Evolutionary conservation across 2,888 invertebrate species (phyloP), one percentile per base, ranked within the genome.

Genomic region (Falcaria lacertinaria): DNA sequence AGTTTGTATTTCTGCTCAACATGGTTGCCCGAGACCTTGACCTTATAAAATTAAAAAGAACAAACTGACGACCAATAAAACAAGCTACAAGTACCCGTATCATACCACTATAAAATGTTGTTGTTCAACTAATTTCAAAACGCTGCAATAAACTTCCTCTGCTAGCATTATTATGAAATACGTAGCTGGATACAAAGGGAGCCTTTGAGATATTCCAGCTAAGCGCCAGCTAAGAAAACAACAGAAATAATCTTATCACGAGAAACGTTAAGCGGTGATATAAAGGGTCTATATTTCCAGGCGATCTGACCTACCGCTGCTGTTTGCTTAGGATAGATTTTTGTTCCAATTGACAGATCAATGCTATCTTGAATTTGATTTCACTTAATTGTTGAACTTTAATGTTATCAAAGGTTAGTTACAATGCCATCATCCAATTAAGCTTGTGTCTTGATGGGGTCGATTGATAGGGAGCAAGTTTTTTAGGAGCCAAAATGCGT

Each of bases 281-380:
- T 59, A 63, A 59, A 57, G 57, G 44, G 56, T 55, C 58, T 11
- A 62, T 61, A 64, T 58, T 69, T 63, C 56, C 58, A 60, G 52
- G 46, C 56, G 53, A 60, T 57, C 64, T 64, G 59, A 59, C 47
- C 47, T 46, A 54, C 48, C 44, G 47, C 50, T 60, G 60, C 60
- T 69, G 76, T 78, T 80, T 78, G 65, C 57, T 77, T 77, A 74
- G 74, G 76, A 73, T 64, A 65, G 65, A 70, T 70, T 69, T 65
- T 59, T 56, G 62, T 52, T 44, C 42, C 72, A 73, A 73, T 76
- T 74, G 72, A 69, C 65, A 74, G 74, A 78, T 79, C 72, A 76
- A 74, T 71, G 64, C 65, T 69, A 72, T 71, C 61, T 58, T 63
- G 69, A 72, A 60, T 65, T 65, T 67, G 66, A 65, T 66, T 70